Evolutionary conservation across 1,140 invertebrate genomes (phyloP).

Genomic region (Dryas iulia): DNA sequence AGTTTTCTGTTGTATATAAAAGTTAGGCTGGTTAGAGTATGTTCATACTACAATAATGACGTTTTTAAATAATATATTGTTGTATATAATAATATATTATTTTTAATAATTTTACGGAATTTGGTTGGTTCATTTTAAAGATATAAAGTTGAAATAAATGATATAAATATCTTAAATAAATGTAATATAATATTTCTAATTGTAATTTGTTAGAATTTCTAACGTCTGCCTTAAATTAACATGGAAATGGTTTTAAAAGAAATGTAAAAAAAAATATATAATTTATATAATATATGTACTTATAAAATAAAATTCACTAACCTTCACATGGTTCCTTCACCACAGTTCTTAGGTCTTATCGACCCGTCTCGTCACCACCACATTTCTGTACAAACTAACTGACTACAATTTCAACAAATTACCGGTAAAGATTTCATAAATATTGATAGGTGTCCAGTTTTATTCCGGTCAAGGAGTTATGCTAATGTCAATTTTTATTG

Average conservation of each 20-base stretch:
- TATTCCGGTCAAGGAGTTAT: conserved; percentile 76
- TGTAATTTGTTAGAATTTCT: too few relatives aligned
- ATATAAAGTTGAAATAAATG: background rate
- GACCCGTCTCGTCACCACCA: conserved; percentile 36
- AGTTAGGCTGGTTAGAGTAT: too few relatives aligned
- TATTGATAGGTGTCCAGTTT: conserved; percentile 72
- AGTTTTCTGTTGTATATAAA: too few relatives aligned
- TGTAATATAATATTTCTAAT: too few relatives aligned
- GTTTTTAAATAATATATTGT: too few relatives aligned
- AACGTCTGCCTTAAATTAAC: too few relatives aligned
- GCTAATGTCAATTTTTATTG: conserved; percentile 67
- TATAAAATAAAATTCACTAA: conserved; percentile 9
- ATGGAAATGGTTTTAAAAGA: too few relatives aligned
- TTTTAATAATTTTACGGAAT: background rate
- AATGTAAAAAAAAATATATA: too few relatives aligned
- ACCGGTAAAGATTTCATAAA: conserved; percentile 58
- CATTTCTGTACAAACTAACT: conserved; percentile 58
- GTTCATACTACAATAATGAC: too few relatives aligned
- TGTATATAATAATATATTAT: background rate
- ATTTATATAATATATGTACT: background rate
- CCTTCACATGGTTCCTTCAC: background rate
- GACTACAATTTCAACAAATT: conserved; percentile 39
- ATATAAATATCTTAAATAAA: too few relatives aligned
- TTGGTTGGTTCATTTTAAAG: background rate
- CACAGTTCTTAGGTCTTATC: background rate